Conservation (phyloP, 92 coral and sea anemone species). For the Desmophyllum pertusum region DNA sequence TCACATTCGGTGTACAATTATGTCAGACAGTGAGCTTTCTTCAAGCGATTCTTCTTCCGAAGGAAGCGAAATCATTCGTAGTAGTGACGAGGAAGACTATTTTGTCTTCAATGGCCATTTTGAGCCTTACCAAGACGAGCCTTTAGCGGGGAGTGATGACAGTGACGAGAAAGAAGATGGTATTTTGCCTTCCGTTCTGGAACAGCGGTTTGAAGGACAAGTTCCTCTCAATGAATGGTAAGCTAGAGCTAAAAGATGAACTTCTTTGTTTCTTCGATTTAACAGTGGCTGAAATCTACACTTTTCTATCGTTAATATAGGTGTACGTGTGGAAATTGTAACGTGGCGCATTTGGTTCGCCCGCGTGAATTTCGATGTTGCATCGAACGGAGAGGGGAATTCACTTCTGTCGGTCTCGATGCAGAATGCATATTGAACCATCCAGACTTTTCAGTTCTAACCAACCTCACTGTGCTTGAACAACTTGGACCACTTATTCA, state of each 20-base stretch:
- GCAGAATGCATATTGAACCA: slow-evolving; percentile 41
- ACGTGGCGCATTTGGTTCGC: no score
- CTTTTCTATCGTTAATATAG: no score
- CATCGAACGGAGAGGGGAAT: no score
- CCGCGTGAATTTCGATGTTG: no score
- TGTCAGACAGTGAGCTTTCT: slow-evolving; percentile 5
- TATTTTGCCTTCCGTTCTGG: slow-evolving; percentile 43
- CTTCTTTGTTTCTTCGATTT: not conserved
- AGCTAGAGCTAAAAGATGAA: slow-evolving; percentile 15
- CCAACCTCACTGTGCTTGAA: slow-evolving; percentile 29
- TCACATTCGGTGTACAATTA: no score
- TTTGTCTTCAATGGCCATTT: slow-evolving; percentile 29
- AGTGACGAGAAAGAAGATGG: slow-evolving; percentile 35
- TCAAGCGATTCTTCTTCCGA: not conserved
- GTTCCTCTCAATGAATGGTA: slow-evolving; percentile 27
- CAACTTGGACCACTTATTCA: slow-evolving; percentile 34
- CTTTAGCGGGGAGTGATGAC: slow-evolving; percentile 12
- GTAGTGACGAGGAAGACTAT: slow-evolving; percentile 25
- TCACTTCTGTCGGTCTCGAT: slow-evolving; percentile 34
- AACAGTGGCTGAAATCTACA: no score
- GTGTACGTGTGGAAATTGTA: no score
- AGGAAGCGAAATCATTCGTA: not conserved
- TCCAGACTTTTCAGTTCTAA: slow-evolving; percentile 39
- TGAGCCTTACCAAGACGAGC: slow-evolving; percentile 45
- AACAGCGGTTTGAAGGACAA: slow-evolving; percentile 37